Evolutionary conservation across 1,140 invertebrate species (phyloP), one percentile per base, ranked within the genome.

Genomic region (Lycorma delicatula): DNA sequence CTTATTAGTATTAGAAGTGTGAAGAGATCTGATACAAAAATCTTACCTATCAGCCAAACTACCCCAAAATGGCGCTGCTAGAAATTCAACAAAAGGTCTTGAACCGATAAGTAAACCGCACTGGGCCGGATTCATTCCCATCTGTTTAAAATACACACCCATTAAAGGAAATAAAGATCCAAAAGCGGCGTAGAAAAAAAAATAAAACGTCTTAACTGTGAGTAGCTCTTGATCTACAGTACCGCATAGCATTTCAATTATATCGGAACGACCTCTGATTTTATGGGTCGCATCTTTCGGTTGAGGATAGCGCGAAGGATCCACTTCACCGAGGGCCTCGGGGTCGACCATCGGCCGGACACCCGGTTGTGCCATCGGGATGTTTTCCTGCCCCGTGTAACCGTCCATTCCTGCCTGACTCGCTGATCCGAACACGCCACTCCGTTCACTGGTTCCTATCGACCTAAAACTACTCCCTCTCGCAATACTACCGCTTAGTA

Each of bases 171-270:
- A 98, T 0, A 99, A 78, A 0, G 93, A 97, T 5, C 97, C 97
- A 67, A 99, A 99, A 1, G 97, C 96, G 1, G 96, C 94, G 70
- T 98, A 99, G 75, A 98, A 99, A 79, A 98, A 98, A 73, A 99
- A 98, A 72, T 99, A 99, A 72, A 99, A 99, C 1, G 89, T 87
- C 72, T 97, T 97, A 50, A 94, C 91, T 3, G 92, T 87, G 52
- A 97, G 79, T 44, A 97, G 76, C 70, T 97, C 91, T 48, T 88
- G 89, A 70, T 94, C 90, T 3, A 92, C 83, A 22, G 84, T 73
- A 6, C 89, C 89, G 66, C 89, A 91, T 11, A 93, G 74, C 66
- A 87, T 79, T 71, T 93, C 90, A 54, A 94, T 72, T 58, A 94
- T 70, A 68, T 93, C 90, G 58, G 83, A 85, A 67, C 82, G 84